Base-by-base conservation (phyloP, 1,140 invertebrate genomes). In the Zaprionus davidi region DNA sequence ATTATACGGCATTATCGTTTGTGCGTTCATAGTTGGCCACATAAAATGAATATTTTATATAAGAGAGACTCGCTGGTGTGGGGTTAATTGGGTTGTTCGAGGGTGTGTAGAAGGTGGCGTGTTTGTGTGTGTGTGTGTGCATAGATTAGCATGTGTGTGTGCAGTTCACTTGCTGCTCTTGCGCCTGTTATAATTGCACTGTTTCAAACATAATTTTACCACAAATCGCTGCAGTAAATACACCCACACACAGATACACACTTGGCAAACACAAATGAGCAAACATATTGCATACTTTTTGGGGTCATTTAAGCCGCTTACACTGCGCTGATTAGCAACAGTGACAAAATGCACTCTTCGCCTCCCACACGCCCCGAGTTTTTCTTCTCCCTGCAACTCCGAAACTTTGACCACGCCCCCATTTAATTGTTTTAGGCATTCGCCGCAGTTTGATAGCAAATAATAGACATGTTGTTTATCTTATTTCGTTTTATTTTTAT, bases 1-100 rank as follows among this genome's bases (percentile, higher is more conserved):
- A 84, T 84, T 84, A 84, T 78, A 57, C 71, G 78, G 82, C 78
- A 85, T 84, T 84, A 84, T 78, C 78, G 46, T 71, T 49, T 74
- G 66, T 69, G 58, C 46, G 44, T 36, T 64, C 44, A 75, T 63
- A 17, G 60, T n/a, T 67, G 63, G 64, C 49, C 49, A 65, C 56
- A 36, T 41, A 67, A 57, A 76, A 83, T 83, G 79, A 76, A 82
- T 79, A 76, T 72, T 76, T 71, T 36, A 76, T 79, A 73, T 44
- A 55, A 51, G 22, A 62, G 26, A 36, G 36, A 51, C 26, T 44
- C 44, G 3, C 2, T 31, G 24, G 31, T 22, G 13, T 28, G 46
- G 34, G 20, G 46, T 13, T 59, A 15, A 51, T 51, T 59, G 57
- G 36, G n/a, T 11, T 7, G 20, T 6, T 59, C 13, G 34, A 22